Evolutionary conservation across 2,113 vertebrate species (phyloP).

Genomic region (Myanophis thanlyinensis): DNA sequence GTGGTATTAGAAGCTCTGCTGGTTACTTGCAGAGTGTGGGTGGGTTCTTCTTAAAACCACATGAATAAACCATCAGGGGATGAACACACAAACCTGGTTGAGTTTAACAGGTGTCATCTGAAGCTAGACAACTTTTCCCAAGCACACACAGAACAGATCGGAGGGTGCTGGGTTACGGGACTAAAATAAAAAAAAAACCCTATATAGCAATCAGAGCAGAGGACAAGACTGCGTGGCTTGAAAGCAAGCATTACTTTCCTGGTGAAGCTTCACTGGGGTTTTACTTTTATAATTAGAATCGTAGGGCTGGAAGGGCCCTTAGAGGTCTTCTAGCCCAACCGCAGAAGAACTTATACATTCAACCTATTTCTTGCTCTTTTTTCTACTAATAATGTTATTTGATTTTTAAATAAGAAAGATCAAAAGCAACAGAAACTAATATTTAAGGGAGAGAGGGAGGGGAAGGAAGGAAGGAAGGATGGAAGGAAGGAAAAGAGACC

Average conservation of each 20-base stretch:
- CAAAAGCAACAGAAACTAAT: not conserved
- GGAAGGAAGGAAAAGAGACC: too few relatives aligned
- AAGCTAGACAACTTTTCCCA: not conserved
- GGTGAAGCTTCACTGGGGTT: not conserved
- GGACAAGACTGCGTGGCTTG: not conserved
- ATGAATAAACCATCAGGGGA: fast-evolving
- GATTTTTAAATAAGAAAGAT: not conserved
- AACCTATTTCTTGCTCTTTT: too few relatives aligned
- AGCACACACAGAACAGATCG: fast-evolving
- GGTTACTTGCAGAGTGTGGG: not conserved
- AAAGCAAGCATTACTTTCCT: not conserved
- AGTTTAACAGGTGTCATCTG: not conserved
- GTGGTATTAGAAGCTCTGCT: not conserved
- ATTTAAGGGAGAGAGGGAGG: not conserved
- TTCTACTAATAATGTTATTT: not conserved
- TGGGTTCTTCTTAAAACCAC: not conserved
- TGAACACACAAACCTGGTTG: not conserved
- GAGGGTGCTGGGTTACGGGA: not conserved
- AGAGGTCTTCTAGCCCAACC: not conserved
- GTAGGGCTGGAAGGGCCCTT: too few relatives aligned
- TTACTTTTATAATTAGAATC: not conserved
- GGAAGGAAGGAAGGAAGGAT: too few relatives aligned
- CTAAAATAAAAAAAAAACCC: too few relatives aligned
- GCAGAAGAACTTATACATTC: not conserved
- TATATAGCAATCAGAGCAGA: not conserved